phyloP scores from a whole-genome alignment of 2,797 vertebrate species.

The Phataginus tricuspis region DNA sequence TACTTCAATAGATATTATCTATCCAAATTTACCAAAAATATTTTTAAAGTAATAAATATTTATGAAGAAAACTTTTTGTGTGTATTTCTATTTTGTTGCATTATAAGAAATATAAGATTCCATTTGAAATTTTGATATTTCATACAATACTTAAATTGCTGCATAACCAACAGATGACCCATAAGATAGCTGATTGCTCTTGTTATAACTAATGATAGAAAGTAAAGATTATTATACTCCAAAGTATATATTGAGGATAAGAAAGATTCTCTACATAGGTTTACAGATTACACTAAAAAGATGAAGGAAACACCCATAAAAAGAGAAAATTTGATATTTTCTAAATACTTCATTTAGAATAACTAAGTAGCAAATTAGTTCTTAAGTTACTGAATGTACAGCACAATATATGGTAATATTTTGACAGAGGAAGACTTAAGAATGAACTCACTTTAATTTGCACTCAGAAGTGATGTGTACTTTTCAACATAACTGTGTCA shows the following conservation, averaged over 20 bases:
- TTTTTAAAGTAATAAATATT: background rate
- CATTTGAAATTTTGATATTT: background rate
- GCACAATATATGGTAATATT: background rate
- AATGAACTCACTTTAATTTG: background rate
- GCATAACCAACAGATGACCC: background rate
- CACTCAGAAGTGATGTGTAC: background rate
- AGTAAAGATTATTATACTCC: background rate
- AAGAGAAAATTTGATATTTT: background rate
- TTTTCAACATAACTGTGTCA: background rate
- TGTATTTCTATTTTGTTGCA: background rate
- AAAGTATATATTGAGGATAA: background rate
- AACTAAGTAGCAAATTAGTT: background rate
- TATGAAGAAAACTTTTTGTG: background rate
- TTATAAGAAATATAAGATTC: background rate
- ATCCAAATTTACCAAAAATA: background rate
- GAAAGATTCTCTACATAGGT: background rate
- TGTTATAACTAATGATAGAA: background rate
- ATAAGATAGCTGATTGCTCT: background rate
- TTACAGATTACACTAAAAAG: background rate
- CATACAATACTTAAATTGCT: background rate
- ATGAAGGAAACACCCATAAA: background rate
- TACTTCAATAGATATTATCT: background rate
- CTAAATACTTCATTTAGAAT: background rate
- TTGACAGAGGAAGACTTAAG: background rate
- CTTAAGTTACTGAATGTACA: background rate